A percentile compares a stretch with the other conserved stretches of the same genome.
Evolutionary conservation across 2,888 invertebrate species (phyloP).

Genomic region (Cloeon dipterum): DNA sequence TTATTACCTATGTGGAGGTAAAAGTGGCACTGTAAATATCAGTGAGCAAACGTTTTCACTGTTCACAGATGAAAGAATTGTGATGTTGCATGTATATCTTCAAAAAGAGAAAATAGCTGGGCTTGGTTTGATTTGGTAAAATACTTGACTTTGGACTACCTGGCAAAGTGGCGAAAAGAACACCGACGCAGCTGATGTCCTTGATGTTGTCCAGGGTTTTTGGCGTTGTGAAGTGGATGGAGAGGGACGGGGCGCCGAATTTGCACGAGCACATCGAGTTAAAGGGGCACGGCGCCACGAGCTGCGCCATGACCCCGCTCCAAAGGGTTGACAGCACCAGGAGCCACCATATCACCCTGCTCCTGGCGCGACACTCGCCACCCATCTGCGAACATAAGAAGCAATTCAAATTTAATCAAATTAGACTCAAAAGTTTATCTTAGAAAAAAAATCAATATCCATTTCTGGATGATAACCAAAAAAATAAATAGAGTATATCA

Average conservation of each 20-base stretch:
- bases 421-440: too few species aligned
- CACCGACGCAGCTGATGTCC: slow-evolving; percentile 41
- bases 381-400: slow-evolving; percentile 1
- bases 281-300: slow-evolving; percentile 33
- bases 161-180: slow-evolving; percentile 48
- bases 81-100: too few species aligned
- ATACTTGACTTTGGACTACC: slow-evolving; percentile 24
- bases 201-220: slow-evolving; percentile 12
- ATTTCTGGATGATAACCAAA: too few species aligned
- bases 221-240: slow-evolving; percentile 7
- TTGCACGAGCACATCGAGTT: slow-evolving; percentile 50
- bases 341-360: background rate
- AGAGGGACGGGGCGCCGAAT: slow-evolving; percentile 16
- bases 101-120: too few species aligned
- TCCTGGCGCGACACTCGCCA: background rate
- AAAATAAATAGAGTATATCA: too few species aligned
- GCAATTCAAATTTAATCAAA: too few species aligned
- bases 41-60: too few species aligned
- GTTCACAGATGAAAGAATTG: too few species aligned
- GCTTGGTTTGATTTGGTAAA: too few species aligned
- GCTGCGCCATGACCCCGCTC: slow-evolving; percentile 15
- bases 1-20: too few species aligned
- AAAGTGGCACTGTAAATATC: too few species aligned
- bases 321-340: slow-evolving; percentile 17
- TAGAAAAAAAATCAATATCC: too few species aligned